A percentile compares a stretch with the other conserved stretches of the same genome.
These are phyloP conservation scores for Madoqua kirkii DNA, from an alignment of 2,113 vertebrate species.

Conservation along the genomic window DNA sequence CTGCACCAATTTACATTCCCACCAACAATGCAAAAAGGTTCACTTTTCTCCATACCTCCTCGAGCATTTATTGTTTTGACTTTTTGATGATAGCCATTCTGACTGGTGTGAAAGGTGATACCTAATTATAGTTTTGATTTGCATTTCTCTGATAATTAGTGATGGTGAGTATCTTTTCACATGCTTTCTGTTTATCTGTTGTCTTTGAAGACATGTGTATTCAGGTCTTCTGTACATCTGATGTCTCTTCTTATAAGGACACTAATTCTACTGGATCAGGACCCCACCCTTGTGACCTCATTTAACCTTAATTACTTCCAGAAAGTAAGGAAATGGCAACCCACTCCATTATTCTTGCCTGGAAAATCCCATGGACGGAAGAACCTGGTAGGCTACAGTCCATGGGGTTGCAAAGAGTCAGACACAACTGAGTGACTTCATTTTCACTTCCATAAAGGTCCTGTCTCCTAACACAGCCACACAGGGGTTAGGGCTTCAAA, in stretches of 20 bases:
- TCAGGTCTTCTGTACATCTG: not conserved
- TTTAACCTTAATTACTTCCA: not conserved
- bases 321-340: not conserved
- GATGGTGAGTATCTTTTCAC: not conserved
- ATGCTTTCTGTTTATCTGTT: not conserved
- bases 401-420: too few species aligned
- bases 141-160: not conserved
- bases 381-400: too few species aligned
- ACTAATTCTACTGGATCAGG: not conserved
- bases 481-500: not conserved
- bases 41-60: not conserved
- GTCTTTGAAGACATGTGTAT: not conserved
- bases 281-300: not conserved
- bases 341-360: too few species aligned
- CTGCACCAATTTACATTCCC: not conserved
- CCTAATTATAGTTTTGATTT: not conserved
- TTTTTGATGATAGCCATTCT: not conserved
- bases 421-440: too few species aligned
- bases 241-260: not conserved
- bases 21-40: not conserved
- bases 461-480: not conserved
- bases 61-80: not conserved
- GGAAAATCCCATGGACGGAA: too few species aligned
- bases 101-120: not conserved
- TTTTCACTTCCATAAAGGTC: not conserved